Evolutionary conservation across 1,140 invertebrate species (phyloP), one percentile per base, ranked within the genome.

Genomic region (Bombus balteatus): DNA sequence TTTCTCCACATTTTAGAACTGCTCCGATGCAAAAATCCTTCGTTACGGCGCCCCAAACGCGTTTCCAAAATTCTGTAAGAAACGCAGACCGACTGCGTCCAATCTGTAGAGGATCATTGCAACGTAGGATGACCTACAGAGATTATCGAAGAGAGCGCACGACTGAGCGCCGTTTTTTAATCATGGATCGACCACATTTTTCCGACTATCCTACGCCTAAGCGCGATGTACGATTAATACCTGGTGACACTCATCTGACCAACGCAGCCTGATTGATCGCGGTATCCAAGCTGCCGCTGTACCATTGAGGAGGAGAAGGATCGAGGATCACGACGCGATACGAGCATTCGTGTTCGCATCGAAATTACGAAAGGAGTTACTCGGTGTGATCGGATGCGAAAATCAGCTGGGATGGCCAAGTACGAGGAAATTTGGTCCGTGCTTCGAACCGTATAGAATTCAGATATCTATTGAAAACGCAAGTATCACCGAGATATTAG

Each of bases 391-490:
- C 1, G 22, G 28, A 62, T 12, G 3, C 10, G 25, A 4, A 9
- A n/a, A 62, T 62, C 59, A 4, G 59, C 10, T 22, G 22, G 3
- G 32, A 37, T n/a, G 39, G 37, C n/a, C n/a, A 62, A 59, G 34
- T 79, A 32, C 78, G 37, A 22, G 47, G 18, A 53, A 53, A 53
- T 0, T 6, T 18, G 18, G 18, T 53, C 18, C 15, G 47, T 6
- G 47, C 5, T 53, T 22, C 47, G n/a, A 15, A n/a, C 12, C 37
- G 68, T n/a, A 15, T 13, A 32, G 71, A 75, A 82, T 82, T 83
- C 74, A 25, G 81, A 70, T 75, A 65, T 83, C 82, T 57, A 65
- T 82, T 59, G 71, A 39, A 22, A 57, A 32, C 82, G 82, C n/a
- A n/a, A n/a, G 47, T 18, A 18, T 47, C 43, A 1, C 65, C 59